Evolutionary conservation across 1,140 invertebrate species (phyloP).

Genomic region (Brachionus sp.): DNA sequence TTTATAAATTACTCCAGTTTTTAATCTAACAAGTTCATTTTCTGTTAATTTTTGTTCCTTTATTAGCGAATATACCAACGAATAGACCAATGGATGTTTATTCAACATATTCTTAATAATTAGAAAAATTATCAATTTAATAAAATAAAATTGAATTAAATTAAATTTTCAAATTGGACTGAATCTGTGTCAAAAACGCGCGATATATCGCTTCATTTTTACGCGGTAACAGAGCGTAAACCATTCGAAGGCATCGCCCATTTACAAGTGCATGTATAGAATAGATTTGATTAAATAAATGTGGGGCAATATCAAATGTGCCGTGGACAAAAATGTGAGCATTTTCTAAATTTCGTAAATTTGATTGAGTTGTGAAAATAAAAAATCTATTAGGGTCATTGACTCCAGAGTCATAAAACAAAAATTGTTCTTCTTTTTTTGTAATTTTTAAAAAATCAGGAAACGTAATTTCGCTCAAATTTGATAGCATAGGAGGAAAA

Average conservation of each 20-base stretch:
- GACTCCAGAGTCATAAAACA: neutral
- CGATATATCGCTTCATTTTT: too few relatives aligned
- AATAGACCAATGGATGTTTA: neutral
- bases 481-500: neutral
- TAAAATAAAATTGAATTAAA: too few relatives aligned
- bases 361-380: neutral
- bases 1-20: neutral
- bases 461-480: neutral
- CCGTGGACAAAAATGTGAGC: neutral
- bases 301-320: too few relatives aligned
- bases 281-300: too few relatives aligned
- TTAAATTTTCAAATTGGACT: too few relatives aligned
- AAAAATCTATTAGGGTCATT: neutral
- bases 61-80: neutral
- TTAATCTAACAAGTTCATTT: neutral
- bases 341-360: neutral
- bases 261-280: too few relatives aligned
- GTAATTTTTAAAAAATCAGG: constrained; percentile 1
- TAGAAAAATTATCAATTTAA: neutral
- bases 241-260: too few relatives aligned
- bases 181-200: too few relatives aligned
- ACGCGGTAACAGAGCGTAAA: too few relatives aligned
- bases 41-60: neutral
- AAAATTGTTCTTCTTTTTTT: neutral
- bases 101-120: neutral